Conservation (phyloP, 2,113 vertebrate species). For the Muscicapa adusta region DNA sequence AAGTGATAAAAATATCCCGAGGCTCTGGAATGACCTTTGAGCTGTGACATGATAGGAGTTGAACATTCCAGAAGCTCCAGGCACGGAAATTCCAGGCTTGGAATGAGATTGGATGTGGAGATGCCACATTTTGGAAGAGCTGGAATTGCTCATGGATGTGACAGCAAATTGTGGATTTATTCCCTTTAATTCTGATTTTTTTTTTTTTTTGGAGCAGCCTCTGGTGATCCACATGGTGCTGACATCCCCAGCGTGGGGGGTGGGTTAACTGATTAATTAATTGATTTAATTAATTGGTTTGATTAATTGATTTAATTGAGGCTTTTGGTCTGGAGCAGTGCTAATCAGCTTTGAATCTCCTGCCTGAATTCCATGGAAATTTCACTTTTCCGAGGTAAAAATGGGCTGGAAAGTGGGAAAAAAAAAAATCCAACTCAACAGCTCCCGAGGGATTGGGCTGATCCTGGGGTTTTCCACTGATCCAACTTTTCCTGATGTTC, state of each 20-base stretch:
- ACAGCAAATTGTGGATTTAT: background rate
- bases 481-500: background rate
- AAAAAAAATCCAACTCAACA: background rate
- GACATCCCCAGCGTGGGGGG: background rate
- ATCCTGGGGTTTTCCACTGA: fast-evolving
- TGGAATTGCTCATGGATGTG: background rate
- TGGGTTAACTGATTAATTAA: too few relatives aligned
- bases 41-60: background rate
- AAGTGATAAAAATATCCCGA: background rate
- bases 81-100: background rate
- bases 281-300: background rate
- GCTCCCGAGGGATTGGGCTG: fast-evolving
- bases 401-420: background rate
- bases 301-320: background rate
- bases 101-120: background rate
- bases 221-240: background rate
- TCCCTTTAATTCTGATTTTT: background rate
- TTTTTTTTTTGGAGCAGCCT: background rate
- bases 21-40: background rate
- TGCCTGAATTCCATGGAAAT: background rate
- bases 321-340: background rate
- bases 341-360: background rate
- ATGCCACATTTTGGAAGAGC: background rate
- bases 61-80: background rate
- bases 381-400: background rate